Percentiles rank a stretch among this genome's conserved stretches.
Evolutionary conservation across 2,797 vertebrate species (phyloP).

Genomic region (Neopelma chrysocephalum): DNA sequence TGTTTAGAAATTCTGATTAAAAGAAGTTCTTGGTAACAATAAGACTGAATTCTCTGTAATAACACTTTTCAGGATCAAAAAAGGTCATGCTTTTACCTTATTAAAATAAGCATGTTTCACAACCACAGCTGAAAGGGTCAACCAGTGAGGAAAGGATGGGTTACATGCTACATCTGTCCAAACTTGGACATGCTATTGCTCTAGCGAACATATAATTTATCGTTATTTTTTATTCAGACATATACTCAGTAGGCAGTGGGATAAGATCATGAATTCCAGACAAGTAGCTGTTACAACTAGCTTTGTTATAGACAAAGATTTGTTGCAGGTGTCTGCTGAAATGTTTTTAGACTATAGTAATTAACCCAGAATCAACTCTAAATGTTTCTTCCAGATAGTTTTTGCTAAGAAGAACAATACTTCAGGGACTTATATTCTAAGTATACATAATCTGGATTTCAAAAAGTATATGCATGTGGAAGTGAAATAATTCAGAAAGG

Average conservation of each 20-base stretch:
- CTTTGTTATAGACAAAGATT: neutral
- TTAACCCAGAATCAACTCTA: neutral
- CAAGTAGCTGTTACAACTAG: neutral
- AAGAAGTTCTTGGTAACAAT: conserved; percentile 1
- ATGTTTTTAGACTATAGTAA: neutral
- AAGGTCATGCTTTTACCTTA: neutral
- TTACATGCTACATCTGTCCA: neutral
- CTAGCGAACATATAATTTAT: neutral
- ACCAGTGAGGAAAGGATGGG: neutral
- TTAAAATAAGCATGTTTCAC: neutral
- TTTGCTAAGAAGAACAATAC: neutral
- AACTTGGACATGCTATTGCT: neutral
- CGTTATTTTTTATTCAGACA: neutral
- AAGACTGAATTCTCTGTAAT: neutral
- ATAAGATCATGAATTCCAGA: neutral
- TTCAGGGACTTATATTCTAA: neutral
- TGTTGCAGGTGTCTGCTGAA: neutral
- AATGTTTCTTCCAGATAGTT: neutral
- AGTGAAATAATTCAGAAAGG: neutral
- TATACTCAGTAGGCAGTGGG: neutral
- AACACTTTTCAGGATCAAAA: neutral
- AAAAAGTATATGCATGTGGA: neutral
- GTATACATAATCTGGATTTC: neutral
- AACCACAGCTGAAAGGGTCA: neutral
- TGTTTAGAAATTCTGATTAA: conserved; percentile 61